Conservation (phyloP, 2,888 invertebrate species). For the Torymus tubicola region DNA sequence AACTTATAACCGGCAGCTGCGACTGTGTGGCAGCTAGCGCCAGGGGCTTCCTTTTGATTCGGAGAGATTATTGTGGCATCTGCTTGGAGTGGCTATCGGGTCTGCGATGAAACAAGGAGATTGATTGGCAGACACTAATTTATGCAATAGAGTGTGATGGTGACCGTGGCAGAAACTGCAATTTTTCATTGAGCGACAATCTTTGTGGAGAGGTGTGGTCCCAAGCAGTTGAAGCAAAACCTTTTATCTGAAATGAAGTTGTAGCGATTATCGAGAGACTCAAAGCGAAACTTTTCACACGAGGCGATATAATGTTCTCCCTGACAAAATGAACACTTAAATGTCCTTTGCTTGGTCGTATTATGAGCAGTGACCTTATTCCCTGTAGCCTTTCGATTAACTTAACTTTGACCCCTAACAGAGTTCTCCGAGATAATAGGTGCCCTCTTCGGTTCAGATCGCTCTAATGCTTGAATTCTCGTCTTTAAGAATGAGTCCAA, state of each 20-base stretch:
- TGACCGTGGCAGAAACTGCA: neutral
- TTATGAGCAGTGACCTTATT: neutral
- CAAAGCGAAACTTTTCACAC: neutral
- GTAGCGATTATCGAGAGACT: neutral
- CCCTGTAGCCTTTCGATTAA: neutral
- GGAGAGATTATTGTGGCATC: neutral
- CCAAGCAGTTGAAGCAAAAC: constrained; percentile 12
- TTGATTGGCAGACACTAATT: no score
- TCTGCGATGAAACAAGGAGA: neutral
- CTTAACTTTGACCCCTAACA: no score
- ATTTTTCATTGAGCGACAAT: neutral
- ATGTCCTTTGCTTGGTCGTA: neutral
- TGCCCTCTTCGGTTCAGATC: no score
- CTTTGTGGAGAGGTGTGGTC: neutral
- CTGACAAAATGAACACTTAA: neutral
- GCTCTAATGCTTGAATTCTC: no score
- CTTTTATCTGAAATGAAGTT: neutral
- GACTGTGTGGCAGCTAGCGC: no score
- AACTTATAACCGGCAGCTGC: neutral
- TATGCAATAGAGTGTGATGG: constrained; percentile 10
- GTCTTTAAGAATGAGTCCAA: no score
- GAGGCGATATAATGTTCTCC: neutral
- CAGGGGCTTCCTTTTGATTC: neutral
- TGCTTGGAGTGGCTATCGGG: neutral
- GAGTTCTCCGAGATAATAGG: no score